Conservation (phyloP, 2,797 vertebrate genomes). For the Acanthurus lineatus region DNA sequence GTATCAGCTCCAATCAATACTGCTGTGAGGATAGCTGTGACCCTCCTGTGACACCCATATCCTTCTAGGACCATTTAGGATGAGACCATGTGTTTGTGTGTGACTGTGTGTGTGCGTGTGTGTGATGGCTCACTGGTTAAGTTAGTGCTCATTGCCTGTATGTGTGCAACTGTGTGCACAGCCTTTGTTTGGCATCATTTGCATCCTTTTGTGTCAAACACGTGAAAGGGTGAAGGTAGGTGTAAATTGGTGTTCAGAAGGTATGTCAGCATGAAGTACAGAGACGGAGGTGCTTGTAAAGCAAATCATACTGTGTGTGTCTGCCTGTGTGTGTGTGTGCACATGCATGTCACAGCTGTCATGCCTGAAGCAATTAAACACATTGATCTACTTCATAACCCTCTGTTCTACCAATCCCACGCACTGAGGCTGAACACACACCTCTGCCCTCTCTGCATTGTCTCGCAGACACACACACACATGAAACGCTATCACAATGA, state of each 20-base stretch:
- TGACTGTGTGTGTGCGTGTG: constrained; percentile 30
- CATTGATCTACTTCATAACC: constrained; percentile 68
- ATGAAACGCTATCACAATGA: constrained; percentile 46
- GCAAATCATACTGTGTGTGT: constrained; percentile 7
- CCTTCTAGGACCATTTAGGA: constrained; percentile 66
- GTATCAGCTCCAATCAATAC: constrained; percentile 73
- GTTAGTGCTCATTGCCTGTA: constrained; percentile 16
- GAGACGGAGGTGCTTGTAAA: constrained; percentile 32
- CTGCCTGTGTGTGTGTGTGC: constrained; percentile 8
- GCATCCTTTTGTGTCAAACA: constrained; percentile 51
- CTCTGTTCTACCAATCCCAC: constrained; percentile 58
- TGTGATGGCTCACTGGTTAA: constrained; percentile 17
- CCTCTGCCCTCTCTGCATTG: constrained; percentile 58
- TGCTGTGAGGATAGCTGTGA: constrained; percentile 64
- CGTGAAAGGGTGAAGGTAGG: constrained; percentile 59
- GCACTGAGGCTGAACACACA: constrained; percentile 55
- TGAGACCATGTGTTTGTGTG: constrained; percentile 34
- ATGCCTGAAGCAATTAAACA: constrained; percentile 67
- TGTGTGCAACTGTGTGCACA: constrained; percentile 9
- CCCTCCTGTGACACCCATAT: constrained; percentile 60
- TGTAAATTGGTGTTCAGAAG: constrained; percentile 63
- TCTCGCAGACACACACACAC: constrained; percentile 38
- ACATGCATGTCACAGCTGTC: constrained; percentile 68
- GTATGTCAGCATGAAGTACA: constrained; percentile 58
- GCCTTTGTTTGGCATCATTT: constrained; percentile 34